A percentile compares a stretch with the other conserved stretches of the same genome.
phyloP scores from a whole-genome alignment of 2,113 vertebrate genomes.

The Cyanoliseus patagonus region DNA sequence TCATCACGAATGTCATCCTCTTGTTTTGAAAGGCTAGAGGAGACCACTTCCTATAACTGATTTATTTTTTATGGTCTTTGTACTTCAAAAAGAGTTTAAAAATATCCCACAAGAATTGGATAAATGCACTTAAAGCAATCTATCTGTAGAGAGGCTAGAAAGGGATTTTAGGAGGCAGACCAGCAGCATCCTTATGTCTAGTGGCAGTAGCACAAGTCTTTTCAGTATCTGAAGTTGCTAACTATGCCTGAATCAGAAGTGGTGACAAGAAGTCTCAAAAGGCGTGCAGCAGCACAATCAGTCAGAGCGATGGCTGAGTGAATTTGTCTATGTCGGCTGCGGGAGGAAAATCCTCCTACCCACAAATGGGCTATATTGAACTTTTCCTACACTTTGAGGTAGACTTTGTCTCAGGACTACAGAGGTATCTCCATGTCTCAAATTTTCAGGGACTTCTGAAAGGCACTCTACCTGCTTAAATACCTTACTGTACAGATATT shows the following conservation, averaged over 20 bases:
- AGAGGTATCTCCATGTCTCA: neutral
- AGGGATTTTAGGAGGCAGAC: neutral
- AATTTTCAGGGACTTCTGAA: neutral
- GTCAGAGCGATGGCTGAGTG: neutral
- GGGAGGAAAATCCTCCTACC: neutral
- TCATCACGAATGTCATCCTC: neutral
- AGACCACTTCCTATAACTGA: neutral
- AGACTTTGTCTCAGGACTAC: neutral
- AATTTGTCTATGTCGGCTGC: neutral
- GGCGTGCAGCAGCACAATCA: neutral
- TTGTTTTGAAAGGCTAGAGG: neutral
- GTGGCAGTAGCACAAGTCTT: neutral
- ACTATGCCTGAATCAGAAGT: neutral
- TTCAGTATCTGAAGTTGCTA: neutral
- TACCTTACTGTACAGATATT: neutral
- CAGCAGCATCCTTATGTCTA: neutral
- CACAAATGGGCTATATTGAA: neutral
- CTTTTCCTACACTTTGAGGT: neutral
- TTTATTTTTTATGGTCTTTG: neutral
- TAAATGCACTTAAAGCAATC: neutral
- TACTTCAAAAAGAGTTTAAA: neutral
- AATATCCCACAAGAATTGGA: neutral
- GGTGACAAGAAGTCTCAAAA: neutral
- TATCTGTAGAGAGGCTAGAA: neutral
- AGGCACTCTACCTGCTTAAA: neutral